These are phyloP conservation scores for Lynx canadensis DNA, from an alignment of 2,113 vertebrate genomes.

Conservation along the genomic window DNA sequence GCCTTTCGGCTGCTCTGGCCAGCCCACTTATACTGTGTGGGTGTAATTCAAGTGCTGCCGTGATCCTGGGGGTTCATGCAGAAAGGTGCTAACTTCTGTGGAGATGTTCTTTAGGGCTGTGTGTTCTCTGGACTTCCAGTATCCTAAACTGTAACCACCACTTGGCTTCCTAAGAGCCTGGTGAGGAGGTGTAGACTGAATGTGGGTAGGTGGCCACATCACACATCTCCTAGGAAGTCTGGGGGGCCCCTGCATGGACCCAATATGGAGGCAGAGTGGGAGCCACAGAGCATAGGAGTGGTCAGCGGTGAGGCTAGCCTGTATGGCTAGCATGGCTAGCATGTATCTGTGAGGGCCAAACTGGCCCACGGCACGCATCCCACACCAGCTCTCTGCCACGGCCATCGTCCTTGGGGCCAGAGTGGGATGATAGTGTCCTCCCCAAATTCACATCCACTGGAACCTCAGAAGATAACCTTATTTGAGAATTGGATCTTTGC, in stretches of 20 bases:
- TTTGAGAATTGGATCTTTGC: background rate
- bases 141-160: background rate
- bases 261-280: background rate
- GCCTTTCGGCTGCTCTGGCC: background rate
- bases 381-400: background rate
- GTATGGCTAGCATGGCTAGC: background rate
- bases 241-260: background rate
- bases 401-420: background rate
- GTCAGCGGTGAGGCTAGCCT: background rate
- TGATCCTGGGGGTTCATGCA: rapidly evolving
- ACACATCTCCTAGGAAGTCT: background rate
- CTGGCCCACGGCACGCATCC: rapidly evolving
- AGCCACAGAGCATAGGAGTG: background rate
- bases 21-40: background rate
- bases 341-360: background rate
- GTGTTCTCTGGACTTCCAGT: background rate
- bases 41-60: background rate
- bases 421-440: background rate
- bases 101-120: background rate
- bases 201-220: background rate
- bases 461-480: background rate
- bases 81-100: background rate
- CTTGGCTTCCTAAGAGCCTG: background rate
- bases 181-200: background rate
- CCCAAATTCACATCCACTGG: background rate